These are phyloP conservation scores for Drosophila neocordata DNA, from an alignment of 1,140 invertebrate genomes.

Conservation along the genomic window DNA sequence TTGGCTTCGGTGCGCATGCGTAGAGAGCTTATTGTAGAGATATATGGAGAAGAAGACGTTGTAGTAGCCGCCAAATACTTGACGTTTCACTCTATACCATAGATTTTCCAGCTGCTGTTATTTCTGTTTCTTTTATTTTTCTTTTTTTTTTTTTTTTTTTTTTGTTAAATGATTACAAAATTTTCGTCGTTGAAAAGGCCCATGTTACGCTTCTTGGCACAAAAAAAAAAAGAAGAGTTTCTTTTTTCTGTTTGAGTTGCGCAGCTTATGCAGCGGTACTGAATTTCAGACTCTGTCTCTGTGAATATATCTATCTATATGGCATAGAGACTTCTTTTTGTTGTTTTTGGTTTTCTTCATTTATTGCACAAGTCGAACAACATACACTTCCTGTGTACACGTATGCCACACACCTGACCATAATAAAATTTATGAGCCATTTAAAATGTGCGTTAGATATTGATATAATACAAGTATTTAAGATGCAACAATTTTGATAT, in stretches of 20 bases:
- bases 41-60: constrained; percentile 30
- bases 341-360: constrained; percentile 28
- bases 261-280: constrained; percentile 76
- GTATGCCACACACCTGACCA: constrained; percentile 8
- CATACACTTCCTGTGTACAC: constrained; percentile 60
- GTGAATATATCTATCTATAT: constrained; percentile 20
- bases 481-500: not conserved
- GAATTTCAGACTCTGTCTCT: constrained; percentile 30
- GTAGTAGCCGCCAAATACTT: constrained; percentile 36
- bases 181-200: constrained; percentile 75
- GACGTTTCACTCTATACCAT: constrained; percentile 61
- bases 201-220: constrained; percentile 78
- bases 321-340: not conserved
- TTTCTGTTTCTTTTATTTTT: constrained; percentile 29
- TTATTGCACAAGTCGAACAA: constrained; percentile 62
- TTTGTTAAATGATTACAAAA: constrained; percentile 81
- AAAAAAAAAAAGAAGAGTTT: constrained; percentile 57
- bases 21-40: constrained; percentile 30
- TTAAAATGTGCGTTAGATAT: constrained; percentile 18
- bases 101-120: constrained; percentile 45
- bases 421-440: constrained; percentile 42
- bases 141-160: constrained; percentile 24
- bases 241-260: constrained; percentile 63
- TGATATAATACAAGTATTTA: not conserved
- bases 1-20: constrained; percentile 57